These are phyloP conservation scores for Eurosta solidaginis DNA, from an alignment of 1,140 invertebrate species.

Conservation along the genomic window DNA sequence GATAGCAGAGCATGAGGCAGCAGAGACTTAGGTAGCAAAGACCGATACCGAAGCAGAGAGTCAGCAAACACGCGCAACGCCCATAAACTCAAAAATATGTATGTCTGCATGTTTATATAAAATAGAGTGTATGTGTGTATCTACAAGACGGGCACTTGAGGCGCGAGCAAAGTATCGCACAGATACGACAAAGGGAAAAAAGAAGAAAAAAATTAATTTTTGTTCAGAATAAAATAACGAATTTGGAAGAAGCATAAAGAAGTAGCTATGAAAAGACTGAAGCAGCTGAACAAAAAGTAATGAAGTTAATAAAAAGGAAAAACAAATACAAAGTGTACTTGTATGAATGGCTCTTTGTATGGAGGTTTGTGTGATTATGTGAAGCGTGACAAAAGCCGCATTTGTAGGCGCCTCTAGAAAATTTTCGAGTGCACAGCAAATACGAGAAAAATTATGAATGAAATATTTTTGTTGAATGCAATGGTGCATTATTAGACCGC, in stretches of 20 bases:
- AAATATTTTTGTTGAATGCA: neutral
- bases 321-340: neutral
- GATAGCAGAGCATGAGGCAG: too few relatives aligned
- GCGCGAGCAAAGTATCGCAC: slow-evolving; percentile 13
- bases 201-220: slow-evolving; percentile 5
- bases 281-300: slow-evolving; percentile 7
- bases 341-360: neutral
- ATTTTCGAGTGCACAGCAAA: neutral
- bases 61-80: neutral
- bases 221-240: neutral
- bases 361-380: neutral
- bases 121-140: too few relatives aligned
- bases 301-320: neutral
- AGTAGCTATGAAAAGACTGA: neutral
- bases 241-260: slow-evolving; percentile 24
- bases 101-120: neutral
- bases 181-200: neutral
- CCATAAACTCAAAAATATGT: neutral
- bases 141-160: neutral
- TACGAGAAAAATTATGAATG: neutral
- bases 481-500: neutral
- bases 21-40: too few relatives aligned
- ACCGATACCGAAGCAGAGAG: neutral
- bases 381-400: neutral
- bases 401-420: neutral